Evolutionary conservation across 2,113 vertebrate species (phyloP).

Genomic region (Glaucidium brasilianum): DNA sequence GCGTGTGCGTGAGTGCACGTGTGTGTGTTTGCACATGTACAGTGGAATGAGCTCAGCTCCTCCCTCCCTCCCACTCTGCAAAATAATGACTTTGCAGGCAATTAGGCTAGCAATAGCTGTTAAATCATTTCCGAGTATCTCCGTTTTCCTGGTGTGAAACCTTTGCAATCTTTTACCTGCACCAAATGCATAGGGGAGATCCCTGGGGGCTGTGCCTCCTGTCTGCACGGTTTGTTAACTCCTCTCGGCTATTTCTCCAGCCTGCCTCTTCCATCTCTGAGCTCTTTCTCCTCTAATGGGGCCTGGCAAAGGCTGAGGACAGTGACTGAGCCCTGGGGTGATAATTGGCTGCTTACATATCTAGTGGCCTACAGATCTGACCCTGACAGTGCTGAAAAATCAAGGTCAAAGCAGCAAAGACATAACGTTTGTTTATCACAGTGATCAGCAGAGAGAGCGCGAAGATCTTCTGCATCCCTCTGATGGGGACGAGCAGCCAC

Average conservation of each 20-base stretch:
- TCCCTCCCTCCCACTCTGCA: not conserved
- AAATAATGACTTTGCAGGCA: slow-evolving; percentile 46
- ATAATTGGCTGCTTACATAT: slow-evolving; percentile 47
- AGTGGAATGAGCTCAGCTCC: not conserved
- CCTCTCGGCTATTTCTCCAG: not conserved
- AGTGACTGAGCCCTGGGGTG: slow-evolving; percentile 19
- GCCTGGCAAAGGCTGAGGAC: slow-evolving; percentile 6
- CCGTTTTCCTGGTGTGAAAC: slow-evolving; percentile 4
- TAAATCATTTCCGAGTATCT: slow-evolving; percentile 2
- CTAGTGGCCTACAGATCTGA: not conserved
- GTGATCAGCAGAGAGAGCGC: not conserved
- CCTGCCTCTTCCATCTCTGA: not conserved
- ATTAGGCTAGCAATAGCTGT: slow-evolving; percentile 47
- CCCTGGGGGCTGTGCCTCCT: not conserved
- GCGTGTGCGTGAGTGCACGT: not conserved
- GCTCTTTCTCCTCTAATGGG: slow-evolving; percentile 21
- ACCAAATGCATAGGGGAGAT: not conserved
- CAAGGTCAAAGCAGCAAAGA: not conserved
- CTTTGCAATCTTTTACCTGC: slow-evolving; percentile 37
- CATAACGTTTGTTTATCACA: not conserved
- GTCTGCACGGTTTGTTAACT: slow-evolving; percentile 20
- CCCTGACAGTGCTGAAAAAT: not conserved
- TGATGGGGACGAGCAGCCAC: not conserved
- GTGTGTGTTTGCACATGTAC: not conserved
- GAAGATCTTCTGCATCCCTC: not conserved